Evolutionary conservation across 2,888 invertebrate genomes (phyloP).

Genomic region (Phyllotreta striolata): DNA sequence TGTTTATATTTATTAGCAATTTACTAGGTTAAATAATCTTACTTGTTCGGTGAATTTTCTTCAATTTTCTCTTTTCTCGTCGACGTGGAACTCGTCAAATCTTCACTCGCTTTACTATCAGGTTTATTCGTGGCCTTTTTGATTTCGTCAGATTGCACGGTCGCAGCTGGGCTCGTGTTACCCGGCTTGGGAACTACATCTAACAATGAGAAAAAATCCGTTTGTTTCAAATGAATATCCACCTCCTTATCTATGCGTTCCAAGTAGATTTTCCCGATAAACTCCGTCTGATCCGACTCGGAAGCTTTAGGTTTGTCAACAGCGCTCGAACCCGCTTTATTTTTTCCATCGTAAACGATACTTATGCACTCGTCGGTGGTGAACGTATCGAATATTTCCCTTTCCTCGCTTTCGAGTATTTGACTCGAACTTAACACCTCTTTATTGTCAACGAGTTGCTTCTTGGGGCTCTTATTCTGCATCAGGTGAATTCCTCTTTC

Average conservation of each 20-base stretch:
- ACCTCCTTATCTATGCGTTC: slow-evolving; percentile 47
- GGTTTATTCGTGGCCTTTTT: neutral
- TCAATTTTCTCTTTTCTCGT: slow-evolving; percentile 43
- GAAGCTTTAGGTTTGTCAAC: neutral
- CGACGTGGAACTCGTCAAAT: slow-evolving; percentile 51
- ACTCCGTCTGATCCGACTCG: slow-evolving; percentile 15
- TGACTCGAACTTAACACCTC: slow-evolving; percentile 20
- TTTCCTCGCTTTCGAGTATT: slow-evolving; percentile 24
- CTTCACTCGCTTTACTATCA: slow-evolving; percentile 40
- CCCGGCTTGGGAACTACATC: slow-evolving; percentile 39
- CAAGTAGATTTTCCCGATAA: slow-evolving; percentile 48
- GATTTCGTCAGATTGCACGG: neutral
- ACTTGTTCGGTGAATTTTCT: slow-evolving; percentile 41
- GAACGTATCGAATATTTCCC: slow-evolving; percentile 31
- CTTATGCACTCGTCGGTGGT: slow-evolving; percentile 21
- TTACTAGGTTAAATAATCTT: slow-evolving; percentile 17
- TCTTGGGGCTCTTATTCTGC: slow-evolving; percentile 50
- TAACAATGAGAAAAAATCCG: slow-evolving; percentile 46
- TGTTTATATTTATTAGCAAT: neutral
- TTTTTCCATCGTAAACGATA: slow-evolving; percentile 15
- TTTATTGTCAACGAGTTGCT: slow-evolving; percentile 27
- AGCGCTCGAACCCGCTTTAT: neutral
- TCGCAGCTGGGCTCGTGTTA: neutral
- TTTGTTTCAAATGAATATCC: slow-evolving; percentile 44
- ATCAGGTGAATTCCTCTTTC: slow-evolving; percentile 57